Conservation (phyloP, 2,113 vertebrate genomes). For the Ranitomeya imitator region DNA sequence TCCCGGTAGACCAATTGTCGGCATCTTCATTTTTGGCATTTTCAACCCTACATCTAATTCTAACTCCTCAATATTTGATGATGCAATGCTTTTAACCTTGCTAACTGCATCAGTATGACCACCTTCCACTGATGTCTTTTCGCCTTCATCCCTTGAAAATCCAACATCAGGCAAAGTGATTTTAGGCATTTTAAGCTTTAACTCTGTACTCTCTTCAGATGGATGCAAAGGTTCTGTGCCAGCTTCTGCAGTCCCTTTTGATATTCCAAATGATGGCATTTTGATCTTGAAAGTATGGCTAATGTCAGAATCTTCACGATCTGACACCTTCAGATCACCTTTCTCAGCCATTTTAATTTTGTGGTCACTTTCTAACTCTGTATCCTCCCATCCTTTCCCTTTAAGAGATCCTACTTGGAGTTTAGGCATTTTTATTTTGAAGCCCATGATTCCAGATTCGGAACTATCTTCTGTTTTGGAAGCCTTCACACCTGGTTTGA, state of each 20-base stretch:
- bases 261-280: constrained; percentile 62
- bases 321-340: constrained; percentile 57
- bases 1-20: constrained; percentile 7
- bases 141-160: constrained; percentile 51
- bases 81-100: constrained; percentile 31
- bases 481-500: constrained; percentile 63
- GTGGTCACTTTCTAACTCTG: constrained; percentile 48
- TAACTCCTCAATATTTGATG: constrained; percentile 21
- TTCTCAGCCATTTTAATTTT: constrained; percentile 58
- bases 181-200: constrained; percentile 63
- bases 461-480: constrained; percentile 62
- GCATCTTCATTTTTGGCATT: constrained; percentile 61
- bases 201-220: constrained; percentile 52
- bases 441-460: constrained; percentile 61
- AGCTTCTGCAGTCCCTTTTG: not conserved
- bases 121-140: constrained; percentile 10
- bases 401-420: constrained; percentile 72
- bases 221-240: constrained; percentile 39
- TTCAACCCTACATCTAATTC: constrained; percentile 48
- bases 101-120: not conserved
- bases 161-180: constrained; percentile 63
- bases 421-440: constrained; percentile 70
- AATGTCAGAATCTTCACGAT: constrained; percentile 42
- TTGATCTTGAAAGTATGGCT: constrained; percentile 59
- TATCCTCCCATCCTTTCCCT: constrained; percentile 58